Conservation (phyloP, 2,113 vertebrate genomes). For the Propithecus coquereli region DNA sequence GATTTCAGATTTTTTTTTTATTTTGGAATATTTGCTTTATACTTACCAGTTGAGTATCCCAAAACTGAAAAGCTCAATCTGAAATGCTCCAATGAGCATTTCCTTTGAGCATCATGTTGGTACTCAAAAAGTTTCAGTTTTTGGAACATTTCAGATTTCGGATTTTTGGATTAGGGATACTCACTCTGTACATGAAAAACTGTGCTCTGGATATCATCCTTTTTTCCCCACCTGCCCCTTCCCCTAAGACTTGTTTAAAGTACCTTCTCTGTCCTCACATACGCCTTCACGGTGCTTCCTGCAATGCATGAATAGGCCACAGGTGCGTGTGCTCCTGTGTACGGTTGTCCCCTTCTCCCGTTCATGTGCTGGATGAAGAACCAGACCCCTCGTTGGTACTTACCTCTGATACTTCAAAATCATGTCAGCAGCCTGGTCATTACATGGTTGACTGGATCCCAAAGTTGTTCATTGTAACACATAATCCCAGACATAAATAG, state of each 20-base stretch:
- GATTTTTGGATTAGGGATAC: neutral
- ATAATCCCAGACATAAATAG: neutral
- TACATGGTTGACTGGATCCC: neutral
- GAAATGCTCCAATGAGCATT: neutral
- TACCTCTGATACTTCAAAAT: neutral
- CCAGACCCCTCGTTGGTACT: neutral
- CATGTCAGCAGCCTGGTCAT: neutral
- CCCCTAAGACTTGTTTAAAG: neutral
- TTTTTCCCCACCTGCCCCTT: neutral
- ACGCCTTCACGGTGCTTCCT: neutral
- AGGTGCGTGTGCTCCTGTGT: fast-evolving
- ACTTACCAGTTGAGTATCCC: neutral
- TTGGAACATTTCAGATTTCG: neutral
- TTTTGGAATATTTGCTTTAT: neutral
- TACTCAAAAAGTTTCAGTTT: too few species aligned
- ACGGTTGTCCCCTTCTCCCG: neutral
- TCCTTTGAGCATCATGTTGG: too few species aligned
- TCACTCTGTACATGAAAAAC: neutral
- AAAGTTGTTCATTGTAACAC: neutral
- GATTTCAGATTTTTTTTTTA: neutral
- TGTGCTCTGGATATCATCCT: neutral
- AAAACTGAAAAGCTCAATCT: neutral
- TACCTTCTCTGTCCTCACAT: neutral
- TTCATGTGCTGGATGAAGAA: neutral
- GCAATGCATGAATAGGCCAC: neutral